Conservation (phyloP, 2,797 vertebrate species). For the Protonibea diacanthus region DNA sequence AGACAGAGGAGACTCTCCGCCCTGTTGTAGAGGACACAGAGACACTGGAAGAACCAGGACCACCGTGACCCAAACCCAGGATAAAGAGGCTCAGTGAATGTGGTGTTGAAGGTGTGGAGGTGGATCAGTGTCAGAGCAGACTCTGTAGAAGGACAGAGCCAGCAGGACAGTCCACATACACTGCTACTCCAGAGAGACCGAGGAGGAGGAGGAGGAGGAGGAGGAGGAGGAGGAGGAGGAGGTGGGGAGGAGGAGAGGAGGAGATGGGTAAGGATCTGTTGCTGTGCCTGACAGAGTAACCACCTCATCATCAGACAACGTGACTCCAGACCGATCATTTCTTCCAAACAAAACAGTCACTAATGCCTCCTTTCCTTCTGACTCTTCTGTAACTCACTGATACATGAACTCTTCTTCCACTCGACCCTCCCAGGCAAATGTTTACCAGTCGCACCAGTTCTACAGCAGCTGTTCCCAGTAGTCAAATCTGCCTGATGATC, state of each 20-base stretch:
- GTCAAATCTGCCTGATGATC: no score
- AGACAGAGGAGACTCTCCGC: not conserved
- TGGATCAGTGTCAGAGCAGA: no score
- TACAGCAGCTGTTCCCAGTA: no score
- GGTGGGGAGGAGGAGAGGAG: no score
- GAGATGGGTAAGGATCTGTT: no score
- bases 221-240: conserved; percentile 5
- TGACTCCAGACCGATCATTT: conserved; percentile 10
- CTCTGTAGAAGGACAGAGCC: no score
- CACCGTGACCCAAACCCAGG: not conserved
- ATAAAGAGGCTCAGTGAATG: not conserved
- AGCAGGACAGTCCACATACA: no score
- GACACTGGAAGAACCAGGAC: not conserved
- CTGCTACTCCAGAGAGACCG: not conserved
- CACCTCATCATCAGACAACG: not conserved
- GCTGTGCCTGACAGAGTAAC: not conserved
- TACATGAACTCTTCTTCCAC: no score
- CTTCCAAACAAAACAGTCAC: not conserved
- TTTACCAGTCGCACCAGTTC: no score
- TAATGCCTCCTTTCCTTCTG: not conserved
- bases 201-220: conserved; percentile 4
- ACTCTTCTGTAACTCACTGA: not conserved
- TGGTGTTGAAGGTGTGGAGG: no score
- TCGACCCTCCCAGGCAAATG: no score
- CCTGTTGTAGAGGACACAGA: not conserved